Conservation (phyloP, 2,113 vertebrate species). For the Hymenochirus boettgeri region DNA sequence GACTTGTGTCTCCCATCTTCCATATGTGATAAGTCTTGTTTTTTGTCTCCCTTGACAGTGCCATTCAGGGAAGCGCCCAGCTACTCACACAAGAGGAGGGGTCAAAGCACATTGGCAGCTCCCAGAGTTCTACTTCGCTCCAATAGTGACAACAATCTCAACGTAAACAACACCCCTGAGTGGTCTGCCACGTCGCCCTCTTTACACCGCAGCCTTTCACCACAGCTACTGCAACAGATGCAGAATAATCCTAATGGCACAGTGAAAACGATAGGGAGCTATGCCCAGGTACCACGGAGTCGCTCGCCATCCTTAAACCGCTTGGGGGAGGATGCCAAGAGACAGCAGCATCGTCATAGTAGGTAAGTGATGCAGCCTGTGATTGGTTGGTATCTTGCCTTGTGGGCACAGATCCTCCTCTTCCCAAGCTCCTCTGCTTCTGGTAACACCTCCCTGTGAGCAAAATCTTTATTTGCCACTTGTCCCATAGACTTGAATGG, state of each 20-base stretch:
- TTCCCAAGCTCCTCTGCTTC: too few relatives aligned
- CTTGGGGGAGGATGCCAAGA: conserved; percentile 78
- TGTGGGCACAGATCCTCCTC: neutral
- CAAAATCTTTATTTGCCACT: too few relatives aligned
- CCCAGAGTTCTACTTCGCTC: conserved; percentile 87
- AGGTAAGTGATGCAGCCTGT: conserved; percentile 51
- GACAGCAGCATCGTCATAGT: conserved; percentile 70
- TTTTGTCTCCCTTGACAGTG: conserved; percentile 60
- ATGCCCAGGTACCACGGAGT: conserved; percentile 70
- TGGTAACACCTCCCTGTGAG: too few relatives aligned
- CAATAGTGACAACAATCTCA: conserved; percentile 93
- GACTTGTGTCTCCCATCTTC: too few relatives aligned
- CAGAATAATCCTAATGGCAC: conserved; percentile 83
- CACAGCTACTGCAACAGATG: conserved; percentile 85
- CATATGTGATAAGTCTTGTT: too few relatives aligned
- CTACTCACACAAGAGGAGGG: conserved; percentile 82
- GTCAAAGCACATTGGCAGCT: conserved; percentile 74
- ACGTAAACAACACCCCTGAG: conserved; percentile 63
- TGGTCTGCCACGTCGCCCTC: conserved; percentile 68
- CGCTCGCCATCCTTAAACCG: conserved; percentile 87
- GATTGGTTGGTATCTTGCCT: neutral
- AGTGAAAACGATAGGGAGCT: conserved; percentile 75
- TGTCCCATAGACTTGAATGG: too few relatives aligned
- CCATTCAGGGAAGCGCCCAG: conserved; percentile 92
- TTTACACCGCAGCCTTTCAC: conserved; percentile 88